A percentile compares a stretch with the other conserved stretches of the same genome.
Conservation (phyloP, 2,797 vertebrate species). For the Catharus ustulatus region DNA sequence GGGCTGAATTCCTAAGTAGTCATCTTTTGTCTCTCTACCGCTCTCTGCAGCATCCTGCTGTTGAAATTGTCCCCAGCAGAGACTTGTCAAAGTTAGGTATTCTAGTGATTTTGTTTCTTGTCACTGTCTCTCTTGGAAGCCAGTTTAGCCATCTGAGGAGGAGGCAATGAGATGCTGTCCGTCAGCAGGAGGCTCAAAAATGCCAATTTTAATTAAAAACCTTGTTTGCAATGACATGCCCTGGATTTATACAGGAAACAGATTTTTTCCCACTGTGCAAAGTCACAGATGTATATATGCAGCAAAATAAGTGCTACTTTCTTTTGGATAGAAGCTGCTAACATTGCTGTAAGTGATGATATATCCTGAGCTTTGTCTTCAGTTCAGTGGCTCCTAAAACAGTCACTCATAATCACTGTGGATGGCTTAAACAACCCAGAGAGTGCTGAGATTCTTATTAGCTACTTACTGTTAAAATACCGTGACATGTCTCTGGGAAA, state of each 20-base stretch:
- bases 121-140: conserved; percentile 1
- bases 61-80: conserved; percentile 35
- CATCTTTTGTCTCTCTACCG: not conserved
- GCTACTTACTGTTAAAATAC: conserved; percentile 8
- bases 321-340: not conserved
- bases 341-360: not conserved
- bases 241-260: conserved; percentile 5
- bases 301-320: not conserved
- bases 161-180: not conserved
- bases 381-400: conserved; percentile 15
- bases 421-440: not conserved
- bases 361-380: not conserved
- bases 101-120: conserved; percentile 37
- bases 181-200: conserved; percentile 47
- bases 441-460: not conserved
- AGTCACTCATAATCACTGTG: not conserved
- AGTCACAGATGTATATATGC: not conserved
- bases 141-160: conserved; percentile 44
- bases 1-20: not conserved
- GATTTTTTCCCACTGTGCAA: not conserved
- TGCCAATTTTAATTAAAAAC: conserved; percentile 59
- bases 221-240: conserved; percentile 34
- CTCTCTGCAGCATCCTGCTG: conserved; percentile 3
- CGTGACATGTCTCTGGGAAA: not conserved
- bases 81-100: conserved; percentile 14